Evolutionary conservation across 1,140 invertebrate genomes (phyloP).

Genomic region (Macrostomum lignano): DNA sequence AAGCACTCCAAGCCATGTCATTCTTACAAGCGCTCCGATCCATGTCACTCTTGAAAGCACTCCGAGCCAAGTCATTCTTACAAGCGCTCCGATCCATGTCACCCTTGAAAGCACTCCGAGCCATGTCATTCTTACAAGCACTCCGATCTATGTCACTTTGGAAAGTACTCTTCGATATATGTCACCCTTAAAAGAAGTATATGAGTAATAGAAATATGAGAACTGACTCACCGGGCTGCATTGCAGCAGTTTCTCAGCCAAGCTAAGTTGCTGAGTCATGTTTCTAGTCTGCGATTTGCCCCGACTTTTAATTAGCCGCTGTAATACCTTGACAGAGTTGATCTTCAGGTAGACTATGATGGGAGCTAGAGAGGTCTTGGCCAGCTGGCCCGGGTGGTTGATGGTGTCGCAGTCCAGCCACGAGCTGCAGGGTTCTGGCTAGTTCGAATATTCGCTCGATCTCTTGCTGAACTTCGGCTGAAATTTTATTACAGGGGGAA

Average conservation of each 20-base stretch:
- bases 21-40: no score
- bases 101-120: no score
- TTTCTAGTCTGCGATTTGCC: conserved; percentile 90
- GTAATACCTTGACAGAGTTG: conserved; percentile 87
- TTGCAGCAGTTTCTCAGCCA: conserved; percentile 86
- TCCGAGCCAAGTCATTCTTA: no score
- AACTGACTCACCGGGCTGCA: conserved; percentile 45
- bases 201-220: no score
- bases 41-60: no score
- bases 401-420: conserved; percentile 99
- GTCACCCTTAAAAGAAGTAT: no score
- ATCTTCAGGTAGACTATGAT: conserved; percentile 98
- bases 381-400: conserved; percentile 93
- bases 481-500: no score
- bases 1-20: no score
- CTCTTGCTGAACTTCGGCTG: conserved; percentile 64
- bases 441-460: conserved; percentile 98
- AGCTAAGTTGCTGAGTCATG: conserved; percentile 94
- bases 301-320: conserved; percentile 86
- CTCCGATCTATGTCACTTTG: no score
- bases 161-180: no score
- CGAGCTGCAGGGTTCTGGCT: conserved; percentile 65
- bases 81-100: no score
- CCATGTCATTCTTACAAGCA: no score
- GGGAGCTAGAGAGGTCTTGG: conserved; percentile 89